These are phyloP conservation scores for Alligator mississippiensis DNA, from an alignment of 2,113 vertebrate genomes.

Conservation along the genomic window DNA sequence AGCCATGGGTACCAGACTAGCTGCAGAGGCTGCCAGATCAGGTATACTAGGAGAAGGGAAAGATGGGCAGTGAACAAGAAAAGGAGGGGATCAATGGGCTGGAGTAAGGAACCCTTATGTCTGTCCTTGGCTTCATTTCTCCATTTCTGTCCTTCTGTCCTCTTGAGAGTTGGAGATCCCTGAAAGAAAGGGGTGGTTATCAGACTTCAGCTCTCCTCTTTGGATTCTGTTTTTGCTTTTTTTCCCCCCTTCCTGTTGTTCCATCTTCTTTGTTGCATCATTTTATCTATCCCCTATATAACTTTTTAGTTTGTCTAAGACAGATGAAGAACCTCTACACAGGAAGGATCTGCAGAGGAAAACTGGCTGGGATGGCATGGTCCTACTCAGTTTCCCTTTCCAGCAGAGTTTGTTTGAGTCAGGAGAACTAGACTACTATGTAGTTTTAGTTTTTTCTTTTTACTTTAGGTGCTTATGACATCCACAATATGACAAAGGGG, in stretches of 20 bases:
- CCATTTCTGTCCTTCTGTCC: not conserved
- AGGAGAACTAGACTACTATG: not conserved
- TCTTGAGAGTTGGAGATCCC: not conserved
- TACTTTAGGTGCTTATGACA: not conserved
- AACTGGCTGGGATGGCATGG: not conserved
- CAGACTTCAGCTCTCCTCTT: not conserved
- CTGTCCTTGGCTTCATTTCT: not conserved
- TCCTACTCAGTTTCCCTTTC: not conserved
- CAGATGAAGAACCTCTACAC: not conserved
- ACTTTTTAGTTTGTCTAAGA: not conserved
- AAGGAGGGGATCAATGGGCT: no score
- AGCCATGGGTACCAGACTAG: no score
- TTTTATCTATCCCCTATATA: not conserved
- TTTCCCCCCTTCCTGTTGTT: not conserved
- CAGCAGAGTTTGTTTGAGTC: not conserved
- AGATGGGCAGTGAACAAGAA: no score
- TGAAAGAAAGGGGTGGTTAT: not conserved
- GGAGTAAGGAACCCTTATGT: not conserved
- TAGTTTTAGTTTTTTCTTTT: not conserved
- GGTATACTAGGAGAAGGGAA: no score
- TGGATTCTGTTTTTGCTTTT: not conserved
- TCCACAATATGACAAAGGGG: not conserved
- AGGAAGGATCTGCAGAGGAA: not conserved
- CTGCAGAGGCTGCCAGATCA: no score
- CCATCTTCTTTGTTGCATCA: not conserved